Evolutionary conservation across 2,113 vertebrate species (phyloP).

Genomic region (Eonycteris spelaea): DNA sequence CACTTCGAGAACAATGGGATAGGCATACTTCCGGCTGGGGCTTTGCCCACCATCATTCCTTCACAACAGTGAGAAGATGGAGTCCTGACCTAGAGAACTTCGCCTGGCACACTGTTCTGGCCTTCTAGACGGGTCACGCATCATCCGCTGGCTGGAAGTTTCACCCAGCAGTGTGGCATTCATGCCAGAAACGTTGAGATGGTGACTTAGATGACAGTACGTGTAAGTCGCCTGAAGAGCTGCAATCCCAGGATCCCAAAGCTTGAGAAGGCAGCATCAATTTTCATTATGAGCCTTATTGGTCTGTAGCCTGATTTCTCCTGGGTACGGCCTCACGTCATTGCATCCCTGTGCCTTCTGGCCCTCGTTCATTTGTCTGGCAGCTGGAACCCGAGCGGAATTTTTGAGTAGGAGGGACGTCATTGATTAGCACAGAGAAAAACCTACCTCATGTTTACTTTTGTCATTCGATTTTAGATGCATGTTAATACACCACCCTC

Average conservation of each 20-base stretch:
- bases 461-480: neutral
- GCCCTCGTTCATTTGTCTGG: neutral
- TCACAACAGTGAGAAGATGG: neutral
- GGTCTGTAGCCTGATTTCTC: slow-evolving; percentile 38
- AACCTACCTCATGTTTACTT: neutral
- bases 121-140: neutral
- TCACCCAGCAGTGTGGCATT: neutral
- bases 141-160: fast-evolving
- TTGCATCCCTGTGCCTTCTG: neutral
- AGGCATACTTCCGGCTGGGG: neutral
- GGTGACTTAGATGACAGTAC: neutral
- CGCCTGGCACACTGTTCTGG: neutral
- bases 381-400: neutral
- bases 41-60: neutral
- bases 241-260: neutral
- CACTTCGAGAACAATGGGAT: neutral
- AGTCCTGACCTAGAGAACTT: neutral
- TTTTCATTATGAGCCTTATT: neutral
- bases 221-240: fast-evolving
- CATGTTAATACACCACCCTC: neutral
- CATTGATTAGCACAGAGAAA: neutral
- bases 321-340: neutral
- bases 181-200: neutral
- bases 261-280: neutral
- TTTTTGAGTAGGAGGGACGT: neutral